Percentiles rank a stretch among this genome's conserved stretches.
Conservation (phyloP, 2,113 vertebrate genomes). For the Eupsittula cactorum region DNA sequence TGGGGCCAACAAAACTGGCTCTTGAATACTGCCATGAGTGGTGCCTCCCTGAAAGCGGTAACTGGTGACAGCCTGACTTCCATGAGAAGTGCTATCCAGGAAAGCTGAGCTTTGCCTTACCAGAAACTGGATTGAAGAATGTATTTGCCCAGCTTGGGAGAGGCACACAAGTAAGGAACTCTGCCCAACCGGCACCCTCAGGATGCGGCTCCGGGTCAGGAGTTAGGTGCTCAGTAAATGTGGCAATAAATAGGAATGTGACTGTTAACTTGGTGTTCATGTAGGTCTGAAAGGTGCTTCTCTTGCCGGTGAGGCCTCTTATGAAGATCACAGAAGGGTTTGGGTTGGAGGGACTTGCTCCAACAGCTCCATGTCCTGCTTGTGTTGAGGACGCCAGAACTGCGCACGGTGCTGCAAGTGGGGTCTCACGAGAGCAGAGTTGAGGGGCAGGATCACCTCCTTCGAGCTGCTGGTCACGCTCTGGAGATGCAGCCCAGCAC, state of each 20-base stretch:
- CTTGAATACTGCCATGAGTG: background rate
- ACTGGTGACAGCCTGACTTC: fast-evolving
- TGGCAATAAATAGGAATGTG: fast-evolving
- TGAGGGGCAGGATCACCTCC: background rate
- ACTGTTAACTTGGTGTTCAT: background rate
- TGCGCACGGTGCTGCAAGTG: background rate
- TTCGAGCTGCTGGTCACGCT: background rate
- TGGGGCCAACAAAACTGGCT: background rate
- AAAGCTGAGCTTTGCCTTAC: fast-evolving
- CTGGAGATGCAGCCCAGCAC: background rate
- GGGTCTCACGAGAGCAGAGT: background rate
- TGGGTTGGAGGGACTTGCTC: background rate
- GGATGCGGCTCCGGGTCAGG: fast-evolving
- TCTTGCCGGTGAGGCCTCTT: too few relatives aligned
- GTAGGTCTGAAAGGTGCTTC: background rate
- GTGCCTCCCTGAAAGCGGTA: too few relatives aligned
- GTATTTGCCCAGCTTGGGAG: background rate
- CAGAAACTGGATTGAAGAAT: background rate
- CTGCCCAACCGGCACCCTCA: too few relatives aligned
- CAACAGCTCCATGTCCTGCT: background rate
- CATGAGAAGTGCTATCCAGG: fast-evolving
- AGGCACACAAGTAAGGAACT: fast-evolving
- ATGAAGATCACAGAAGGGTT: background rate
- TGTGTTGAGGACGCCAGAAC: background rate
- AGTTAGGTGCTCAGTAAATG: fast-evolving